Evolutionary conservation across 2,113 vertebrate genomes (phyloP).

Genomic region (Nestor notabilis): DNA sequence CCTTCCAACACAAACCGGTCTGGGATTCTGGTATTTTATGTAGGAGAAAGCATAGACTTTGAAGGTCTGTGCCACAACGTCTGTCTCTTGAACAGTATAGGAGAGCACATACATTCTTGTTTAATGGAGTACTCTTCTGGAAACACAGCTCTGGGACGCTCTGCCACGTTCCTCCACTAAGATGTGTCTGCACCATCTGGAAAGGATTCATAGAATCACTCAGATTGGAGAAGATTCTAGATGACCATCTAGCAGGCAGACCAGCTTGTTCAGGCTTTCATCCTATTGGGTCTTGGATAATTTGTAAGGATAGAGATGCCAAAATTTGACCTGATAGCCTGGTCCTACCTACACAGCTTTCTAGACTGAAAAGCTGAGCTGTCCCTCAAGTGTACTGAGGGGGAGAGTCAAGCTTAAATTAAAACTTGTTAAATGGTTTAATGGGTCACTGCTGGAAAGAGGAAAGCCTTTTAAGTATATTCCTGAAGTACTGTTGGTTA

Average conservation of each 20-base stretch:
- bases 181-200: not conserved
- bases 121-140: not conserved
- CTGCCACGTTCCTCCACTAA: fast-evolving
- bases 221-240: fast-evolving
- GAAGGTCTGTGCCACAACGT: not conserved
- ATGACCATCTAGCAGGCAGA: not conserved
- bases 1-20: not conserved
- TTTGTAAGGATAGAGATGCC: not conserved
- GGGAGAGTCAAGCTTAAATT: not conserved
- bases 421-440: not conserved
- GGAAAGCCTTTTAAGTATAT: not conserved
- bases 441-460: not conserved
- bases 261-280: not conserved
- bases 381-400: not conserved
- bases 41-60: not conserved
- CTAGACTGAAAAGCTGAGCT: not conserved
- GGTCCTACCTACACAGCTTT: not conserved
- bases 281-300: not conserved
- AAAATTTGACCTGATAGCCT: not conserved
- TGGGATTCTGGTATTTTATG: not conserved
- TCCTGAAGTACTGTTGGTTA: not conserved
- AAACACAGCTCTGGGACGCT: fast-evolving
- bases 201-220: not conserved
- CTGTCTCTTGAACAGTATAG: not conserved
- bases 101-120: fast-evolving